Evolutionary conservation across 2,888 invertebrate genomes (phyloP), one percentile per base, ranked within the genome.

Genomic region (Pyrgus malvae): DNA sequence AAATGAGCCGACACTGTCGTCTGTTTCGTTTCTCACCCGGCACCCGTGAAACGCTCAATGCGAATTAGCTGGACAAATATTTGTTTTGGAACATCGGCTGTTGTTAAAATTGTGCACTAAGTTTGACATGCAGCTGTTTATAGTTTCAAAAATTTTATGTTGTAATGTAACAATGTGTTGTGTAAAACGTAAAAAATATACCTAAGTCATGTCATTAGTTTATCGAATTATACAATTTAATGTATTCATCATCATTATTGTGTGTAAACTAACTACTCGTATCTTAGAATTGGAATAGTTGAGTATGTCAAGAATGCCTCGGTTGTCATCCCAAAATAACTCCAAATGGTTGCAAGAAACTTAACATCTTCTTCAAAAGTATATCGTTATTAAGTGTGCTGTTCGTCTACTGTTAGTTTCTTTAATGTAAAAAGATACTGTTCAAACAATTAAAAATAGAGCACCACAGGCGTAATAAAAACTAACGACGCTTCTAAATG

Each of bases 1-100:
- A 89, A 90, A 70, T 64, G 83, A 89, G 70, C 68, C 72, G 77
- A 68, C 71, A 74, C 79, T 80, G 82, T 85, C 75, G 83, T 79
- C 78, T 86, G 87, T 83, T 82, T 80, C 83, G 74, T 81, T 85
- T 84, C 87, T 74, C 73, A 63, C 63, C 65, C 64, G 67, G 74
- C 73, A 63, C 63, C 65, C 64, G 67, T 75, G 80, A 82, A 83
- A 83, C 70, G 79, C 74, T 80, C 72, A 81, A 85, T 84, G 84
- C 84, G 80, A 89, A 89, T 90, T 89, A 90, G 88, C 80, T 86
- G 80, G 70, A 77, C 69, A 80, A 90, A 90, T 83, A 89, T 90
- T 89, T 81, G 67, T 72, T 76, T 89, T 85, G 80, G 85, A 82
- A 74, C 78, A 69, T 66, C 66, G 72, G 64, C 74, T 76, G 71